Conservation (phyloP, 2,888 invertebrate species). For the Hecatera dysodea region DNA sequence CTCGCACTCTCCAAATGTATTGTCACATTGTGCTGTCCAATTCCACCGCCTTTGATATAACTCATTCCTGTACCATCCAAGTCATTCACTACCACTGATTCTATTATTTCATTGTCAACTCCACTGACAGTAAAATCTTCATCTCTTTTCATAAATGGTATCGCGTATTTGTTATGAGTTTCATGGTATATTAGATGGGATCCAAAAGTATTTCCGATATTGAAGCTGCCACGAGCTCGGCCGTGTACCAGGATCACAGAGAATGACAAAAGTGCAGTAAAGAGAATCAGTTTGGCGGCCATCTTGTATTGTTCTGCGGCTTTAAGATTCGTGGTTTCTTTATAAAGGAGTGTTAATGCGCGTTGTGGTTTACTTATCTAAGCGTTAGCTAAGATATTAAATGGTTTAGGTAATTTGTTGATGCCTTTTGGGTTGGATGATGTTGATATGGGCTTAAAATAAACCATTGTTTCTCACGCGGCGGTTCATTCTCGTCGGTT, state of each 20-base stretch:
- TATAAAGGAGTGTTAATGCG: conserved; percentile 35
- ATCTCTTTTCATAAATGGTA: conserved; percentile 57
- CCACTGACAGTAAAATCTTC: conserved; percentile 60
- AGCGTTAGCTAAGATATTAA: neutral
- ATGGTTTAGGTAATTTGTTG: conserved; percentile 25
- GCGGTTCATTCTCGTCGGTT: no score
- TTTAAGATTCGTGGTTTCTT: neutral
- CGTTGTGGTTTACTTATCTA: conserved; percentile 34
- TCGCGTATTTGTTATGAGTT: conserved; percentile 57
- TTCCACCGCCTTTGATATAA: conserved; percentile 68
- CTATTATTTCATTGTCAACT: conserved; percentile 55
- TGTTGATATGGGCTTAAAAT: neutral
- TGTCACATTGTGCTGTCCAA: conserved; percentile 64
- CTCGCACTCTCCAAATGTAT: conserved; percentile 66
- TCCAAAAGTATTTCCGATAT: conserved; percentile 45
- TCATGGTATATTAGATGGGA: conserved; percentile 65
- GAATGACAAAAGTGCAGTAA: conserved; percentile 25
- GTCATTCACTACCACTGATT: conserved; percentile 64
- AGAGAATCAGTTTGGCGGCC: conserved; percentile 41
- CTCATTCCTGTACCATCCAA: conserved; percentile 65
- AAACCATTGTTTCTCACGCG: neutral
- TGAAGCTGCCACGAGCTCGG: conserved; percentile 33
- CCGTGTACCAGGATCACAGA: conserved; percentile 15
- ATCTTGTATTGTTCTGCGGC: conserved; percentile 43
- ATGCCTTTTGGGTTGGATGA: neutral